Percentiles rank a stretch among this genome's conserved stretches.
Conservation (phyloP, 2,888 invertebrate species). For the Netelia fuscicornis region DNA sequence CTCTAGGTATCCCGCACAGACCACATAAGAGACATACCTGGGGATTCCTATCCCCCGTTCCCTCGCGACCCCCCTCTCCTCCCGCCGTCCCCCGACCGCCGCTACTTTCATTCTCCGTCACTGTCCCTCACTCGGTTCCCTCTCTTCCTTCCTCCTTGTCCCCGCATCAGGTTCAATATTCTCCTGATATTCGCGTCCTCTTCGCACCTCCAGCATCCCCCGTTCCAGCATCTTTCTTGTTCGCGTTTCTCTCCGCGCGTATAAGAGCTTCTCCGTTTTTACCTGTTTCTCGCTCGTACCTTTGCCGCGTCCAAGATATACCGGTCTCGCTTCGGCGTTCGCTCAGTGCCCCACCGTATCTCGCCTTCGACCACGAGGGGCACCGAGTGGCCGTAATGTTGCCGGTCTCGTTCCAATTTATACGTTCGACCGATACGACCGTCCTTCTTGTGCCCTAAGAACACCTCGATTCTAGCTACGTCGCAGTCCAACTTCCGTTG, state of each 20-base stretch:
- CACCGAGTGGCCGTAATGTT: background rate
- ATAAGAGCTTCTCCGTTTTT: background rate
- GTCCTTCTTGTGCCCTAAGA: background rate
- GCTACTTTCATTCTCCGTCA: conserved; percentile 58
- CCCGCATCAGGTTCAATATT: conserved; percentile 67
- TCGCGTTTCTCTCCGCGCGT: background rate
- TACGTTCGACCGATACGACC: background rate
- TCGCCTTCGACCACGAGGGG: background rate
- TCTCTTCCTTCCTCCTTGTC: conserved; percentile 56
- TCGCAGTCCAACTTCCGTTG: conserved; percentile 18
- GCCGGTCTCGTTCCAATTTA: background rate
- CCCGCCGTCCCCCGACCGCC: too few relatives aligned
- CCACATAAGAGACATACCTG: conserved; percentile 55
- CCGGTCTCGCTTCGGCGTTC: background rate
- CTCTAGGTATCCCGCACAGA: conserved; percentile 35
- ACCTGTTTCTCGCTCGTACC: background rate
- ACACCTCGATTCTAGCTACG: background rate
- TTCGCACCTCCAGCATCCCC: conserved; percentile 39
- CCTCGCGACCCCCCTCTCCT: conserved; percentile 30
- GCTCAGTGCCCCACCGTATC: too few relatives aligned
- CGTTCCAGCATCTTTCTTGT: conserved; percentile 51
- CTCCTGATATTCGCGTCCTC: conserved; percentile 37
- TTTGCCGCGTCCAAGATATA: background rate
- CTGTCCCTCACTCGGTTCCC: conserved; percentile 50
- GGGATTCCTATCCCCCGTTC: conserved; percentile 52